A percentile compares a stretch with the other conserved stretches of the same genome.
Conservation (phyloP, 2,888 invertebrate genomes). For the Griposia aprilina region DNA sequence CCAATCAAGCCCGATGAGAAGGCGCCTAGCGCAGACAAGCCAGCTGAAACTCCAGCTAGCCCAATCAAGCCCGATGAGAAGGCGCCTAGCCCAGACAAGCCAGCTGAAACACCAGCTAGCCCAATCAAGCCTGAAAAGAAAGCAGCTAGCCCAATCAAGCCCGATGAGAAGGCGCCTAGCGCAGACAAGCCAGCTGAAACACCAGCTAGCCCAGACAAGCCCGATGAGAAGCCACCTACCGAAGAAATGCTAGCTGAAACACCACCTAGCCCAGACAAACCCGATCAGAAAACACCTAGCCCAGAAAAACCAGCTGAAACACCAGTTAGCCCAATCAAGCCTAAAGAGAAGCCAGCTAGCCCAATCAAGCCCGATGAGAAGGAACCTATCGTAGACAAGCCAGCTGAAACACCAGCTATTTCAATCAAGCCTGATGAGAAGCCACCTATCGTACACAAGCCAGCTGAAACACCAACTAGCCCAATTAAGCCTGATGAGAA, state of each 20-base stretch:
- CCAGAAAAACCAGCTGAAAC: not conserved
- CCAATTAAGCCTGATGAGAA: too few species aligned
- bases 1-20: conserved; percentile 27
- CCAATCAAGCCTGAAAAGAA: not conserved
- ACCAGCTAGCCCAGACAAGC: not conserved
- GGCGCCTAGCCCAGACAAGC: not conserved
- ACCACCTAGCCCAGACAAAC: not conserved
- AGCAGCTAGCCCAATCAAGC: accelerated
- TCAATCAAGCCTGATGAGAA: not conserved
- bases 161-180: not conserved
- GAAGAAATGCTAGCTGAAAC: not conserved
- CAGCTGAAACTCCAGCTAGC: not conserved
- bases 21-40: not conserved
- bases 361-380: conserved; percentile 23
- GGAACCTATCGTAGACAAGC: not conserved
- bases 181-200: not conserved
- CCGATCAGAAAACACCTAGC: conserved; percentile 9
- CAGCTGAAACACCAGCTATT: accelerated
- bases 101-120: accelerated
- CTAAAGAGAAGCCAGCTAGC: not conserved
- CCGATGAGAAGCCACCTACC: not conserved
- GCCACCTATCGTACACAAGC: not conserved
- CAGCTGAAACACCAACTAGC: not conserved
- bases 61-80: not conserved
- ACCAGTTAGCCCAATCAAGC: not conserved